Evolutionary conservation across 2,888 invertebrate genomes (phyloP).

Genomic region (Heliconius cydno): DNA sequence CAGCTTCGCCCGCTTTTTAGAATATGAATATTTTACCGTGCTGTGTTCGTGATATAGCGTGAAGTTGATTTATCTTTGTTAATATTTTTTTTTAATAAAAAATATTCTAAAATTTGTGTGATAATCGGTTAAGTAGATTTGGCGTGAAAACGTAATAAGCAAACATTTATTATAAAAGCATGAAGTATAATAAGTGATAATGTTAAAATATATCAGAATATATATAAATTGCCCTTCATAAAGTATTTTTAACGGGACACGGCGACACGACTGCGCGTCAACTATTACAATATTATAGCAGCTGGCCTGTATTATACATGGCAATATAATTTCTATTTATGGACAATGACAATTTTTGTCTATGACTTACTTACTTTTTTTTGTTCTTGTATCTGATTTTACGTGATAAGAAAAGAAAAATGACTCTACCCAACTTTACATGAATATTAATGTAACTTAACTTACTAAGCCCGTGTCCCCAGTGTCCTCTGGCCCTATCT

Average conservation of each 20-base stretch:
- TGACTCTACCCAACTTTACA: background rate
- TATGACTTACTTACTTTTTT: background rate
- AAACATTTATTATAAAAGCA: too few species aligned
- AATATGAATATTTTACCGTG: too few species aligned
- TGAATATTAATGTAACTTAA: background rate
- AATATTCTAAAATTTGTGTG: too few species aligned
- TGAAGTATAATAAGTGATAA: too few species aligned
- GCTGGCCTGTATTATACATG: background rate
- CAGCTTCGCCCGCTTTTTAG: too few species aligned
- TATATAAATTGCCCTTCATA: background rate
- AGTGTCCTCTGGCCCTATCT: constrained; percentile 79
- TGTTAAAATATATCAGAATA: background rate
- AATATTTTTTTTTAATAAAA: too few species aligned
- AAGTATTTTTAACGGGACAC: background rate
- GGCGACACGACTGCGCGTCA: background rate
- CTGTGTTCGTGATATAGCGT: too few species aligned
- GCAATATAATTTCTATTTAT: background rate
- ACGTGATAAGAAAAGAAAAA: background rate
- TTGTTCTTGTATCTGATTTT: background rate
- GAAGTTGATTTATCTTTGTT: too few species aligned
- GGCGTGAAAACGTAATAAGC: too few species aligned
- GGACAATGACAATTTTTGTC: background rate
- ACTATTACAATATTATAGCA: constrained; percentile 3
- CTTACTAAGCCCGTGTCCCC: constrained; percentile 75
- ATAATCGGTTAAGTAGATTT: too few species aligned